Evolutionary conservation across 2,113 vertebrate species (phyloP).

Genomic region (Atrichornis clamosus): DNA sequence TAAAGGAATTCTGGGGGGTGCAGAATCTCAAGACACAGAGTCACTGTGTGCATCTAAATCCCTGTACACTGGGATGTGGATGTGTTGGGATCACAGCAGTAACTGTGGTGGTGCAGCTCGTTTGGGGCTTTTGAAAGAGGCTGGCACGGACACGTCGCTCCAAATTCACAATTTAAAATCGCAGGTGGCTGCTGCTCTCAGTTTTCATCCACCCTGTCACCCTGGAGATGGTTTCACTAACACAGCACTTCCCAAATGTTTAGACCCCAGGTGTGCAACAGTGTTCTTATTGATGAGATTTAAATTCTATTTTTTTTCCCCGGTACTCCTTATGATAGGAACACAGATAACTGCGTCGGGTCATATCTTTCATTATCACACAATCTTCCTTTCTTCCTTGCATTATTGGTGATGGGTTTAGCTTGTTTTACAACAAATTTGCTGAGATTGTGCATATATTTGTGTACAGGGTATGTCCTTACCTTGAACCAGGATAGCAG

Average conservation of each 20-base stretch:
- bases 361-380: not conserved
- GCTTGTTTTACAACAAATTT: not conserved
- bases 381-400: not conserved
- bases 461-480: not conserved
- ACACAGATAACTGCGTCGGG: not conserved
- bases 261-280: constrained; percentile 23
- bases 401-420: not conserved
- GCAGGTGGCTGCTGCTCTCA: constrained; percentile 17
- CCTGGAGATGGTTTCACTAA: constrained; percentile 14
- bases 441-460: not conserved
- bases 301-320: not conserved
- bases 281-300: constrained; percentile 43
- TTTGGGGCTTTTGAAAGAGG: not conserved
- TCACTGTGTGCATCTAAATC: constrained; percentile 1
- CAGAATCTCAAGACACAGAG: constrained; percentile 18
- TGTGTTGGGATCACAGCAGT: not conserved
- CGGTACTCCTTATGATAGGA: not conserved
- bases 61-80: not conserved
- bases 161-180: not conserved
- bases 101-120: not conserved
- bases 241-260: constrained; percentile 35
- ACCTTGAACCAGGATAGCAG: not conserved
- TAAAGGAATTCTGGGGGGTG: constrained; percentile 30
- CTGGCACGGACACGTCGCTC: not conserved
- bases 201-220: constrained; percentile 33